phyloP scores from a whole-genome alignment of 2,113 vertebrate genomes.

The Oreochromis aureus region DNA sequence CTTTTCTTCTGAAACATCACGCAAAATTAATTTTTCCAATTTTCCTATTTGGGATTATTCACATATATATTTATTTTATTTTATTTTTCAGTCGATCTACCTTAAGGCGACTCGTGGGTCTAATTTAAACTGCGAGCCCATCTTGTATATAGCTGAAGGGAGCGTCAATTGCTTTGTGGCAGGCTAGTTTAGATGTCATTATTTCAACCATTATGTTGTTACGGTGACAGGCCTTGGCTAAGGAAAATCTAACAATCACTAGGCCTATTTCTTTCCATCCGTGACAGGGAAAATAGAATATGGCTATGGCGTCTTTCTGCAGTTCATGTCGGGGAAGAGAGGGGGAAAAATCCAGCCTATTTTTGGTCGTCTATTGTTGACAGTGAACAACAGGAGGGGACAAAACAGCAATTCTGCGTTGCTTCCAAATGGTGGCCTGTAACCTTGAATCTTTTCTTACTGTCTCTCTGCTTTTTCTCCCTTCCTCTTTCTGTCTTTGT shows the following conservation, averaged over 20 bases:
- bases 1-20: neutral
- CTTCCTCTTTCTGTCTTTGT: neutral
- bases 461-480: neutral
- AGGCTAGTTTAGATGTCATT: slow-evolving; percentile 73
- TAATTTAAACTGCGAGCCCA: slow-evolving; percentile 55
- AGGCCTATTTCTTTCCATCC: slow-evolving; percentile 59
- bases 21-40: neutral
- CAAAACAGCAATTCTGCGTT: slow-evolving; percentile 57
- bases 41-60: slow-evolving; percentile 32
- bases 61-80: neutral
- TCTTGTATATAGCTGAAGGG: slow-evolving; percentile 39
- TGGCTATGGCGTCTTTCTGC: slow-evolving; percentile 60
- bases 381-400: slow-evolving; percentile 53
- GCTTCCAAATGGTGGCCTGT: slow-evolving; percentile 57
- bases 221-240: slow-evolving; percentile 64
- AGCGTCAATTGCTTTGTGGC: slow-evolving; percentile 67
- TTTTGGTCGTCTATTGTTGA: slow-evolving; percentile 64
- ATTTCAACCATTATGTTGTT: slow-evolving; percentile 73
- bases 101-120: slow-evolving; percentile 44
- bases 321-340: neutral
- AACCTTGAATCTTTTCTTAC: slow-evolving; percentile 52
- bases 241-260: slow-evolving; percentile 63
- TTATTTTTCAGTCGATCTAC: slow-evolving; percentile 49
- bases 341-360: slow-evolving; percentile 32
- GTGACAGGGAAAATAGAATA: slow-evolving; percentile 67